Percentiles rank a stretch among this genome's conserved stretches.
These are phyloP conservation scores for Cyprinodon tularosa DNA, from an alignment of 2,113 vertebrate species.

Conservation along the genomic window DNA sequence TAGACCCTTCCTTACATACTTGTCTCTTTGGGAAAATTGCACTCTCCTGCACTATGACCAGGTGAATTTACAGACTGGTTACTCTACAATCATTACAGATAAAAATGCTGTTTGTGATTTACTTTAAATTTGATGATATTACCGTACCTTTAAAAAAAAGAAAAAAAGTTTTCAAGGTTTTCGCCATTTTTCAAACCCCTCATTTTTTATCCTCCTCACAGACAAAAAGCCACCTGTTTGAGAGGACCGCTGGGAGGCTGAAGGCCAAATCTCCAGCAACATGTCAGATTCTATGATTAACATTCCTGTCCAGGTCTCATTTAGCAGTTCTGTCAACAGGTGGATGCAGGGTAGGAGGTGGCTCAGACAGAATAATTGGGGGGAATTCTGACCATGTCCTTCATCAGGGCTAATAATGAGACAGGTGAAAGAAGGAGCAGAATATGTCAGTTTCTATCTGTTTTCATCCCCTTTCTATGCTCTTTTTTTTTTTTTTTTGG, in stretches of 20 bases:
- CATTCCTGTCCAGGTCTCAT: conserved; percentile 75
- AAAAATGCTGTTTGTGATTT: no score
- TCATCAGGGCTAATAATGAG: conserved; percentile 84
- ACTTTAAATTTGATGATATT: background rate
- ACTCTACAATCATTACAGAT: no score
- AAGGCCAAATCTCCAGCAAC: conserved; percentile 63
- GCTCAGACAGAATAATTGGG: conserved; percentile 76
- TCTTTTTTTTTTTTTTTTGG: conserved; percentile 12
- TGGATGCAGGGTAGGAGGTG: conserved; percentile 78
- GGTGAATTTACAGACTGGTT: no score
- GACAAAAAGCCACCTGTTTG: conserved; percentile 72
- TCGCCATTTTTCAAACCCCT: conserved; percentile 1
- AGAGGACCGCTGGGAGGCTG: conserved; percentile 48
- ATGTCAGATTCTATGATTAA: conserved; percentile 79
- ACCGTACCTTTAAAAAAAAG: background rate
- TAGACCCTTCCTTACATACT: no score
- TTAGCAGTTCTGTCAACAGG: conserved; percentile 82
- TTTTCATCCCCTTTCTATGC: conserved; percentile 60
- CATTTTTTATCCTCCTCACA: conserved; percentile 67
- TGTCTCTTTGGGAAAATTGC: no score
- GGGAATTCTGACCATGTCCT: conserved; percentile 81
- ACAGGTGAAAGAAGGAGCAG: conserved; percentile 74
- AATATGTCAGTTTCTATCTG: conserved; percentile 66
- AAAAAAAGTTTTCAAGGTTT: conserved; percentile 2
- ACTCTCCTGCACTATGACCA: no score